Evolutionary conservation across 2,113 vertebrate species (phyloP).

Genomic region (Ahaetulla prasina): DNA sequence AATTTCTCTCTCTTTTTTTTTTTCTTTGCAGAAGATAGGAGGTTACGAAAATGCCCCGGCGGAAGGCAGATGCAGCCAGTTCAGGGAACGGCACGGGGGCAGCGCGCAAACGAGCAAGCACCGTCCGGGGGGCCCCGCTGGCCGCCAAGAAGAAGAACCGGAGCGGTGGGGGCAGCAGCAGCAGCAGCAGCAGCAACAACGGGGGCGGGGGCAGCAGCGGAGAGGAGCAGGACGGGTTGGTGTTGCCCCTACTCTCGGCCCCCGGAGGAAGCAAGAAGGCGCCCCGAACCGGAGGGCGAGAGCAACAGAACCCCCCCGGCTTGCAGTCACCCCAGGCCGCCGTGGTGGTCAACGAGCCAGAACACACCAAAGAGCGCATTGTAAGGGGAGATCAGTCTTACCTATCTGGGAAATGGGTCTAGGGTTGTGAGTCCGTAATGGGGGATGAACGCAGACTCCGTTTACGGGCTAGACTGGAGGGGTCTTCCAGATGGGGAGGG

Average conservation of each 20-base stretch:
- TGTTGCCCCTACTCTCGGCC: conserved; percentile 14
- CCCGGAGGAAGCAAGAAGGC: conserved; percentile 47
- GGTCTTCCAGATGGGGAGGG: not conserved
- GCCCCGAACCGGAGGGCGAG: conserved; percentile 40
- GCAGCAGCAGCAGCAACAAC: conserved; percentile 48
- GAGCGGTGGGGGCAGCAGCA: conserved; percentile 55
- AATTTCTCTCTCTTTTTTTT: not conserved
- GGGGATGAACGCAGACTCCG: not conserved
- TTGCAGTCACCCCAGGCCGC: conserved; percentile 36
- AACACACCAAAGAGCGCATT: conserved; percentile 86
- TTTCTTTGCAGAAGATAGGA: not conserved
- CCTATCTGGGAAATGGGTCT: not conserved
- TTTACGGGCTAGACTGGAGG: too few species aligned
- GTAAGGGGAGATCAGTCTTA: conserved; percentile 61
- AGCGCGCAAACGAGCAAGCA: conserved; percentile 52
- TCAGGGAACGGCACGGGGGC: conserved; percentile 62
- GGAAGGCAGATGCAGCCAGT: conserved; percentile 52
- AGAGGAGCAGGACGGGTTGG: conserved; percentile 40
- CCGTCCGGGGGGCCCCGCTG: conserved; percentile 51
- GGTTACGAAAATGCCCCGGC: conserved; percentile 62
- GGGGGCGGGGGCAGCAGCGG: conserved; percentile 48
- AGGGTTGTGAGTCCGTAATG: not conserved
- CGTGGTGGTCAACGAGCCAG: conserved; percentile 72
- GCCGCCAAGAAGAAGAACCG: conserved; percentile 52
- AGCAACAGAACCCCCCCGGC: not conserved